Evolutionary conservation across 2,888 invertebrate species (phyloP).

Genomic region (Bibio marci): DNA sequence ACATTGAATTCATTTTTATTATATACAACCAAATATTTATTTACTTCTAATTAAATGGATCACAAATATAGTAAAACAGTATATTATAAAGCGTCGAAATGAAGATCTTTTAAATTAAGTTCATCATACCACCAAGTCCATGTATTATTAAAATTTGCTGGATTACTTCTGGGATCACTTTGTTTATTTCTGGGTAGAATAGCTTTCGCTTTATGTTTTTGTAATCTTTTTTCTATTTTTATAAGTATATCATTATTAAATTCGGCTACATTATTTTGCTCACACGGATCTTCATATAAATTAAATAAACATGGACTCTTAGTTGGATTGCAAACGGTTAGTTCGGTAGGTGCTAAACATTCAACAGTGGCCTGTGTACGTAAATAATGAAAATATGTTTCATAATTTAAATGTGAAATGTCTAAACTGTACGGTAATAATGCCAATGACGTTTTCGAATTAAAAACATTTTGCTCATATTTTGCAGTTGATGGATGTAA

Average conservation of each 20-base stretch:
- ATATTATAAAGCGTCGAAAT: too few species aligned
- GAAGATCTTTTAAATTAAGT: too few species aligned
- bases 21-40: too few species aligned
- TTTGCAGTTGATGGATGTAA: constrained; percentile 5
- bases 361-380: too few species aligned
- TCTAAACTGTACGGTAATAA: constrained; percentile 10
- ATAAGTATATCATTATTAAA: constrained; percentile 10
- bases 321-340: constrained; percentile 16
- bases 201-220: constrained; percentile 27
- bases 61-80: too few species aligned
- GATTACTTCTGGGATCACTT: constrained; percentile 32
- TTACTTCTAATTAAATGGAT: too few species aligned
- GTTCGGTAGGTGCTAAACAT: too few species aligned
- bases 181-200: constrained; percentile 30
- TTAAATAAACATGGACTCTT: constrained; percentile 32
- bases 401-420: too few species aligned
- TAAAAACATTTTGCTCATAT: constrained; percentile 16
- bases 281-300: constrained; percentile 34
- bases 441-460: constrained; percentile 14
- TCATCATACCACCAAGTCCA: constrained; percentile 41
- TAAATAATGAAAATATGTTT: too few species aligned
- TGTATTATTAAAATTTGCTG: constrained; percentile 33
- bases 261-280: constrained; percentile 21
- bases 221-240: constrained; percentile 28
- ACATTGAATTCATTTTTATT: too few species aligned